Evolutionary conservation across 2,888 invertebrate genomes (phyloP).

Genomic region (Muscina levida): DNA sequence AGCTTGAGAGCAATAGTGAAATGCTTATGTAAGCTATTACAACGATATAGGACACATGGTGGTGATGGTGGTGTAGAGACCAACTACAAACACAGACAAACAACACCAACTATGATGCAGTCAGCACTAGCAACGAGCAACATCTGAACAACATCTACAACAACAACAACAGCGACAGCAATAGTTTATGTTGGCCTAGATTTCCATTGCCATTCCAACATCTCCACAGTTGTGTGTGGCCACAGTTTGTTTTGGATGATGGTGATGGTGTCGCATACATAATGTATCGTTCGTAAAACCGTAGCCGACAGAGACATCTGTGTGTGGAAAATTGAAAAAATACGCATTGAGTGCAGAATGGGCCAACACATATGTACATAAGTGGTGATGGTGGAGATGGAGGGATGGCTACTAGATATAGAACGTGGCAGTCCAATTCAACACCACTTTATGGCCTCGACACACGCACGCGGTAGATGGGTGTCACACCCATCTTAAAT

Average conservation of each 20-base stretch:
- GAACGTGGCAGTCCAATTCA: too few relatives aligned
- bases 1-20: conserved; percentile 41
- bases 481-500: conserved; percentile 61
- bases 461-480: too few relatives aligned
- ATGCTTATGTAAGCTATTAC: conserved; percentile 58
- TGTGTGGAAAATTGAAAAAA: neutral
- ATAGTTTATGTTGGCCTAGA: conserved; percentile 60
- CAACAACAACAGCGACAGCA: conserved; percentile 24
- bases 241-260: neutral
- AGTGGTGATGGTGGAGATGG: too few relatives aligned
- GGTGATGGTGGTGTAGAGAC: conserved; percentile 2
- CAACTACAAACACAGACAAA: conserved; percentile 17
- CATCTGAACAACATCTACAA: neutral
- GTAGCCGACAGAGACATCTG: neutral
- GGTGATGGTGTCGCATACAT: neutral
- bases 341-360: neutral
- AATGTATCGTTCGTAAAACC: neutral
- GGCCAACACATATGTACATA: neutral
- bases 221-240: neutral
- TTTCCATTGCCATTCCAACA: conserved; percentile 61
- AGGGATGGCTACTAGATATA: too few relatives aligned
- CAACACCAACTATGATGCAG: conserved; percentile 9
- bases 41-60: conserved; percentile 54
- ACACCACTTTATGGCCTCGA: too few relatives aligned
- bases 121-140: neutral